Evolutionary conservation across 2,888 invertebrate genomes (phyloP).

Genomic region (Nezara viridula): DNA sequence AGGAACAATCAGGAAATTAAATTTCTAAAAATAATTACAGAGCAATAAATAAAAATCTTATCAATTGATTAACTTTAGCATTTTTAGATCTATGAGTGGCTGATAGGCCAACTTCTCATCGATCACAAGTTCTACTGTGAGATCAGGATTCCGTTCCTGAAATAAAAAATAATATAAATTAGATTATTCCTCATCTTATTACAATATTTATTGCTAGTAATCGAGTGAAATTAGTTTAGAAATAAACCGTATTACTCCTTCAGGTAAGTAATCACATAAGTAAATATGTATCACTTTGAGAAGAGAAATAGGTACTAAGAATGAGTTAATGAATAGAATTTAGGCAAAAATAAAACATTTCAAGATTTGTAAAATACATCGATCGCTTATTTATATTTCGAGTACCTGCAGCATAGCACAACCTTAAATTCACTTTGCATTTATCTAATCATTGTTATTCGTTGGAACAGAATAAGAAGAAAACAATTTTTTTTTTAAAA

Average conservation of each 20-base stretch:
- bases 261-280: too few species aligned
- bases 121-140: neutral
- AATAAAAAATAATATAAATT: conserved; percentile 20
- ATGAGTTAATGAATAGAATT: too few species aligned
- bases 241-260: neutral
- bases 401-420: too few species aligned
- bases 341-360: too few species aligned
- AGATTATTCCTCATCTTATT: neutral
- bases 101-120: conserved; percentile 47
- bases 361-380: too few species aligned
- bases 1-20: neutral
- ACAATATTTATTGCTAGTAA: neutral
- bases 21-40: neutral
- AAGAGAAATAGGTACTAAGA: too few species aligned
- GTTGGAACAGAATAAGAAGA: too few species aligned
- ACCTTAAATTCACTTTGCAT: too few species aligned
- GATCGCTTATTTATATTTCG: too few species aligned
- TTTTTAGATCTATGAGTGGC: conserved; percentile 6
- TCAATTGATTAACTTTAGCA: neutral
- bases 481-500: too few species aligned
- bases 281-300: too few species aligned
- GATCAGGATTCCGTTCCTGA: conserved; percentile 8
- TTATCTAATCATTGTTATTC: too few species aligned
- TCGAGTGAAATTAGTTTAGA: neutral
- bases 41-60: neutral